Conservation (phyloP, 2,888 invertebrate species). For the Nomada flava region DNA sequence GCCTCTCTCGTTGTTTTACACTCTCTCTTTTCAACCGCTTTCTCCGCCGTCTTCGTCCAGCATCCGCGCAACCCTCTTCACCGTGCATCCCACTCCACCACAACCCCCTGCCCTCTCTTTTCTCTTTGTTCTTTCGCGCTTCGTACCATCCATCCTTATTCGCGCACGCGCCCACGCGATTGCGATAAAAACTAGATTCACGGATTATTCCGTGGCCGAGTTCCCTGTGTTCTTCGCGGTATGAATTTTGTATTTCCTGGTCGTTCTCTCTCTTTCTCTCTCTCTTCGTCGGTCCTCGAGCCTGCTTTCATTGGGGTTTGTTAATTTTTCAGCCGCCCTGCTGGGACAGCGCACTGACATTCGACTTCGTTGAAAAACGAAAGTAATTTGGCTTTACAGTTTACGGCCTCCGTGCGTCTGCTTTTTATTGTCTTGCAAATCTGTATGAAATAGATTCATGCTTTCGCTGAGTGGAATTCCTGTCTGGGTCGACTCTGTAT, state of each 20-base stretch:
- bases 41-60: conserved; percentile 2
- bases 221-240: neutral
- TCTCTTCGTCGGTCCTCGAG: neutral
- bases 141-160: neutral
- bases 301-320: neutral
- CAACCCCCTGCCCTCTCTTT: conserved; percentile 22
- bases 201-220: conserved; percentile 40
- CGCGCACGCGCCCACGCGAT: neutral
- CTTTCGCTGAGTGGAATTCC: too few species aligned
- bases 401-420: too few species aligned
- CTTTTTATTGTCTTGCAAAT: too few species aligned
- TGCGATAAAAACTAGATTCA: conserved; percentile 55
- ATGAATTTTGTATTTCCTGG: conserved; percentile 6
- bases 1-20: conserved; percentile 53
- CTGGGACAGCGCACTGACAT: neutral
- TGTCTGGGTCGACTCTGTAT: too few species aligned
- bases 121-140: conserved; percentile 53
- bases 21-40: conserved; percentile 42
- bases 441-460: too few species aligned
- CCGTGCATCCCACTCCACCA: conserved; percentile 12
- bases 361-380: neutral
- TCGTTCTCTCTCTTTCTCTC: too few species aligned
- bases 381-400: neutral
- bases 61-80: conserved; percentile 21
- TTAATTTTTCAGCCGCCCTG: conserved; percentile 7